Conservation (phyloP, 2,113 vertebrate genomes). For the Daboia siamensis region DNA sequence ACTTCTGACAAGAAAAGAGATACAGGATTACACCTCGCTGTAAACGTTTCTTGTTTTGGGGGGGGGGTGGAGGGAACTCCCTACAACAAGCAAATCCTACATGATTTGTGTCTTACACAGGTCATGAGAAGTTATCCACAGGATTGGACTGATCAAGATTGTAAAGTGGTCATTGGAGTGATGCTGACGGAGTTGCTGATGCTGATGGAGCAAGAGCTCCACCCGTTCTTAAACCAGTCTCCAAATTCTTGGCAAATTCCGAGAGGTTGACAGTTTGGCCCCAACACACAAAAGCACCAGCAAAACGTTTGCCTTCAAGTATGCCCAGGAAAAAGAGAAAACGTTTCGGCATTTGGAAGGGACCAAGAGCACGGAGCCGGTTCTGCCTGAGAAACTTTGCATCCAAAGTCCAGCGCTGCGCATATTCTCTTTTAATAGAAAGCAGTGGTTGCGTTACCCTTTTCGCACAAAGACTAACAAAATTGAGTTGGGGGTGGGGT, state of each 20-base stretch:
- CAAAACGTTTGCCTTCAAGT: constrained; percentile 13
- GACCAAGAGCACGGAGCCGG: not conserved
- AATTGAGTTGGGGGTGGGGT: not conserved
- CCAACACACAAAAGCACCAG: not conserved
- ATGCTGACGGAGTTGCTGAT: not conserved
- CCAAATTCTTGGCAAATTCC: not conserved
- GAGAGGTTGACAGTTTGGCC: constrained; percentile 30
- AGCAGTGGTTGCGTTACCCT: not conserved
- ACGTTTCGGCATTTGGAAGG: not conserved
- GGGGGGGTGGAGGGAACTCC: not conserved
- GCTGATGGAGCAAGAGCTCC: not conserved
- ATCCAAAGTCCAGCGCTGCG: not conserved
- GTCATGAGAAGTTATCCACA: constrained; percentile 5
- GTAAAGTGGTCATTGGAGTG: not conserved
- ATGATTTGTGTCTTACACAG: not conserved
- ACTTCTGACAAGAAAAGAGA: not conserved
- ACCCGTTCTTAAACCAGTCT: not conserved
- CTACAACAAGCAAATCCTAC: not conserved
- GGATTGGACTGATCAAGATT: not conserved
- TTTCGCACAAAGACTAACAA: not conserved
- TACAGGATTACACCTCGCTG: not conserved
- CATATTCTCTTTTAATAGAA: not conserved
- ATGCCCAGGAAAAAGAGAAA: not conserved
- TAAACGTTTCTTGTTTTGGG: constrained; percentile 19
- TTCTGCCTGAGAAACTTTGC: not conserved